Evolutionary conservation across 1,140 invertebrate genomes (phyloP), one percentile per base, ranked within the genome.

Genomic region (Hirudo medicinalis): DNA sequence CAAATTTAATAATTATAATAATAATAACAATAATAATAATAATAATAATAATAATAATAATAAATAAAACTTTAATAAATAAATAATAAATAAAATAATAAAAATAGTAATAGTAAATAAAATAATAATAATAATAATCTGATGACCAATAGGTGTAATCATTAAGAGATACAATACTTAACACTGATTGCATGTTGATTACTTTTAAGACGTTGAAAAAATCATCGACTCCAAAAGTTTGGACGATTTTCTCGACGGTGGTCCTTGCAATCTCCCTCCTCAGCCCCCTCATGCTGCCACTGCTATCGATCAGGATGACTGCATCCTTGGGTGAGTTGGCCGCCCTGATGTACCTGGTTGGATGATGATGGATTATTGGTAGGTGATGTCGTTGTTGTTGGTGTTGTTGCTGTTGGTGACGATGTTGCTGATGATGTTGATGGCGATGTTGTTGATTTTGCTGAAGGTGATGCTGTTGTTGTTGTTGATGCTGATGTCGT

Each of bases 201-300:
- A 86, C 86, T 74, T 86, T 87, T 70, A 93, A 88, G 43, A 99
- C 88, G 75, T 95, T 95, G 63, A 99, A 89, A 79, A 91, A 97
- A 81, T 99, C 97, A 81, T 99, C 96, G 78, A 98, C 96, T 11
- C 91, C 96, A 11, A 99, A 86, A 0, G 97, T 99, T 49, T 96
- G 90, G 73, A 99, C 81, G 55, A 99, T 89, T 43, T 89, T 89
- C 69, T 95, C 88, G 0, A 94, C 93, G 72, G 86, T 87, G 74
- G 94, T 92, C 78, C 89, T 89, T 8, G 95, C 94, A 73, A 99
- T 96, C 81, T 92, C 90, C 78, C 89, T 87, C 74, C 92, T 85
- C 76, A 92, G 87, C 9, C 96, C 96, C 25, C 88, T 90, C 97
- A 99, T 99, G 20, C 94, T 97, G 25, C 96, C 97, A 72, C 92